Base-by-base conservation (phyloP, 1,140 invertebrate genomes). In the Lordiphosa mommai region DNA sequence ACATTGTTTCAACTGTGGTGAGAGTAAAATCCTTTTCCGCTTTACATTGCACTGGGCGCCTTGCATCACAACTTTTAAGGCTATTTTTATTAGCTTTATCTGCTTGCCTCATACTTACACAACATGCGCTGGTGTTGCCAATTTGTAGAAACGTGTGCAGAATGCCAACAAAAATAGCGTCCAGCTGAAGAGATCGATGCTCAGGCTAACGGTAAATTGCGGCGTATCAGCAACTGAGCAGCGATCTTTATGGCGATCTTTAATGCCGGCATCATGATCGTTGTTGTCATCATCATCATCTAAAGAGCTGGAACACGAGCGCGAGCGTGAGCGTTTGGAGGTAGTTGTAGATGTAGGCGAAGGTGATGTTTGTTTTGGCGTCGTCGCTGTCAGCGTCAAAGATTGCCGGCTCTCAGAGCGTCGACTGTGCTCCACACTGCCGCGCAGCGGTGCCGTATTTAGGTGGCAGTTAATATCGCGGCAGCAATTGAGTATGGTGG, bases 71-170 rank as follows among this genome's bases (percentile, higher is more conserved):
- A n/a, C n/a, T n/a, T n/a, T n/a, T n/a, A n/a, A n/a, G n/a, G n/a
- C n/a, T n/a, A n/a, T n/a, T n/a, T n/a, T n/a, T n/a, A n/a, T n/a
- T n/a, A n/a, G n/a, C n/a, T n/a, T n/a, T n/a, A n/a, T n/a, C n/a
- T n/a, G n/a, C n/a, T n/a, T n/a, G n/a, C n/a, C n/a, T n/a, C n/a
- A n/a, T 66, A 93, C 95, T 94, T 93, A 98, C 96, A 98, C 96
- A 84, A 98, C 95, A 90, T 94, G 93, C 37, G 91, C 91, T 3
- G 97, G 97, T 86, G 96, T 92, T 69, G 95, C 93, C 29, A 98
- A 89, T 71, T 92, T 92, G 89, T 96, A 97, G 80, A 97, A 92
- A 65, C 97, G 91, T 23, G 95, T 96, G 4, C 91, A 80, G 43
- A 97, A 86, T 34, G 93, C 94, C 53, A 93, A 63, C 23, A 93